These are phyloP conservation scores for Eremophila alpestris DNA, from an alignment of 2,797 vertebrate species.

Conservation along the genomic window DNA sequence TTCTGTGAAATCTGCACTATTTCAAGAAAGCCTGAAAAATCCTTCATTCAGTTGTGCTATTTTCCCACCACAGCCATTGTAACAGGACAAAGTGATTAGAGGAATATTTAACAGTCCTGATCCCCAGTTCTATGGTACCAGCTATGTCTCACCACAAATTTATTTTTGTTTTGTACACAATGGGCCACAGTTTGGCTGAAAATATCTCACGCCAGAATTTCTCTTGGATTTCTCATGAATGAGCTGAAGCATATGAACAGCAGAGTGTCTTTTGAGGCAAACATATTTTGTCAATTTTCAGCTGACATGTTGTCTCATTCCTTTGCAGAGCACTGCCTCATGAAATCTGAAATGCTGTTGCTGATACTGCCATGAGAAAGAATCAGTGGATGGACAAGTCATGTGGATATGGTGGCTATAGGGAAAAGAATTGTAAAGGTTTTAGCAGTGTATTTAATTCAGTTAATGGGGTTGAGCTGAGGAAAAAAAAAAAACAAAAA, in stretches of 20 bases:
- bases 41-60: background rate
- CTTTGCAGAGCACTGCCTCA: background rate
- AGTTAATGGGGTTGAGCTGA: background rate
- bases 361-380: background rate
- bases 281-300: constrained; percentile 3
- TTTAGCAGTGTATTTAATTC: background rate
- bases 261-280: background rate
- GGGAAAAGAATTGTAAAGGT: background rate
- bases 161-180: constrained; percentile 19
- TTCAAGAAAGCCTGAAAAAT: background rate
- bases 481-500: background rate
- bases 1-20: background rate
- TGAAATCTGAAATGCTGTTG: background rate
- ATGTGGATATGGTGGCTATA: background rate
- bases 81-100: background rate
- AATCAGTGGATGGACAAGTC: background rate
- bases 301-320: background rate
- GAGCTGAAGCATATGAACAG: background rate
- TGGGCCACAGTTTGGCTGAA: background rate
- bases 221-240: background rate
- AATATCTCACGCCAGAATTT: background rate
- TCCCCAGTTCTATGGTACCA: background rate
- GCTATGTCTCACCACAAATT: background rate
- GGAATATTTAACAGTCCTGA: background rate
- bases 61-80: background rate